Conservation (phyloP, 1,140 invertebrate species). For the Drosophila mauritiana region DNA sequence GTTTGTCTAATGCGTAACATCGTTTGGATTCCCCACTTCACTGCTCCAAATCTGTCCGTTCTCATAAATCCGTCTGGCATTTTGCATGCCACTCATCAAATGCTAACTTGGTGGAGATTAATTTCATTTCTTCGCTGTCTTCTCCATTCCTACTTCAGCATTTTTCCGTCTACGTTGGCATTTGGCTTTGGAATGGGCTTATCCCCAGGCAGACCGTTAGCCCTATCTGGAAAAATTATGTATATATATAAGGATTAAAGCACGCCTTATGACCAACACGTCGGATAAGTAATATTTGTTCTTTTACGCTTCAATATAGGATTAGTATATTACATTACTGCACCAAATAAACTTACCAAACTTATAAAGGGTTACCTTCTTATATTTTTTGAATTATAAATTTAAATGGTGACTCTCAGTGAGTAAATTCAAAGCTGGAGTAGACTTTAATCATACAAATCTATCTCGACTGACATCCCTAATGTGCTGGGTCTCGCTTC, state of each 20-base stretch:
- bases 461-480: not conserved
- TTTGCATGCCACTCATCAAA: constrained; percentile 78
- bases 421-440: not conserved
- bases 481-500: not conserved
- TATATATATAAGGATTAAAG: not conserved
- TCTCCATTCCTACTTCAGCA: constrained; percentile 30
- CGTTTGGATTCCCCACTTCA: constrained; percentile 52
- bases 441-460: not conserved
- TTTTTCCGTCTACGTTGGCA: constrained; percentile 33
- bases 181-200: constrained; percentile 2
- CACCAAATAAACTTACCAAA: no score
- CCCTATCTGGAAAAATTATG: constrained; percentile 16
- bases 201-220: constrained; percentile 33
- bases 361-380: no score
- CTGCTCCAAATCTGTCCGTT: constrained; percentile 81
- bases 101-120: constrained; percentile 69
- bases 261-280: not conserved
- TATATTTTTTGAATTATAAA: no score
- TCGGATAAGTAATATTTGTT: not conserved
- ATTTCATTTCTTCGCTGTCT: constrained; percentile 58
- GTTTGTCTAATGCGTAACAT: constrained; percentile 82
- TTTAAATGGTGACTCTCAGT: no score
- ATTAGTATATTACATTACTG: no score
- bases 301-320: no score
- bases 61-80: constrained; percentile 79